Base-by-base conservation (phyloP, 1,140 invertebrate genomes). In the Eupeodes corollae region DNA sequence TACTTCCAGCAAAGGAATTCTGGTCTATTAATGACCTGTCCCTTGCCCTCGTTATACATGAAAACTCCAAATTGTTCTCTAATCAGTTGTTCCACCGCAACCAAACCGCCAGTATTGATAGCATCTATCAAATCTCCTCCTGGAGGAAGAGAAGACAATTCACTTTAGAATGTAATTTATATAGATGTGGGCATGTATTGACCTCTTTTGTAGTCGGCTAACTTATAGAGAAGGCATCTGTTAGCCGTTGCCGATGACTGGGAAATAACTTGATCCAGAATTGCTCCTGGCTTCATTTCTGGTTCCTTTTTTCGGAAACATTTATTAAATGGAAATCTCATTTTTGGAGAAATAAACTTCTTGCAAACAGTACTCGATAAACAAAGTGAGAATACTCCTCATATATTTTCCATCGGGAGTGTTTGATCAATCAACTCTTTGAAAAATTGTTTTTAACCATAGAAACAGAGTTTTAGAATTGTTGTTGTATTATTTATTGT, bases 1-100 rank as follows among this genome's bases (percentile, higher is more conserved):
- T 88, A 91, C 63, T 91, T 92, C 92, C 92, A 97, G 41, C 88
- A 76, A 6, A 95, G 67, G 67, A 91, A 96, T 58, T 97, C 93
- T 0, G 87, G 83, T 19, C 88, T 75, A 59, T 90, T 92, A 53
- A 98, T 88, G 10, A 83, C 72, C 59, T 89, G 79, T 0, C 91
- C 88, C 57, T 86, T 81, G 8, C 93, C 94, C 37, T 90, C 80
- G 33, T 83, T 82, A 60, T 96, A 96, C 82, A 94, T 86, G 55
- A 92, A 82, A 0, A 87, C 76, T 0, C 83, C 80, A 56, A 97
- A 89, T 60, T 95, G 88, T 52, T 92, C 88, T 16, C 80, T 75
- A 21, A 95, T 88, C 33, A 95, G 69, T 63, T 84, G 83, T 63
- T 95, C 86, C 1, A 94, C 91, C 50, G 86, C 83, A 13, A 73